A percentile compares a stretch with the other conserved stretches of the same genome.
phyloP scores from a whole-genome alignment of 2,888 invertebrate genomes.

The Xylocampa areola region DNA sequence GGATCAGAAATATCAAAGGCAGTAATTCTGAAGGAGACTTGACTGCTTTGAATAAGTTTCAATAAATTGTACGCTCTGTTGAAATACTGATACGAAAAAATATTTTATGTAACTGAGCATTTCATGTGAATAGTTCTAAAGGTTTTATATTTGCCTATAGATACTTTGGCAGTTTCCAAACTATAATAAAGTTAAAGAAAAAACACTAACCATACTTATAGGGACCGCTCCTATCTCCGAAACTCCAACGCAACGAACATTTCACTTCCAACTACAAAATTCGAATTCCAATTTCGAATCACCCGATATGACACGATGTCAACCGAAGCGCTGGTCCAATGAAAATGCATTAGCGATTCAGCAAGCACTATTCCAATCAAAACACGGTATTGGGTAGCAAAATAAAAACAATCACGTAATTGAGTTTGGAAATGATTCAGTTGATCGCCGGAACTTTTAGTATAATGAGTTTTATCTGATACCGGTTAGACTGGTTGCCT shows the following conservation, averaged over 20 bases:
- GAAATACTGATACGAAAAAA: conserved; percentile 8
- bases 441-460: conserved; percentile 34
- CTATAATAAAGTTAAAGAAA: no score
- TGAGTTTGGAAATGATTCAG: conserved; percentile 40
- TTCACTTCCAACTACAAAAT: conserved; percentile 23
- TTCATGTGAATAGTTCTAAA: no score
- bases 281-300: conserved; percentile 46
- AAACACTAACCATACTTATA: no score
- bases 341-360: conserved; percentile 38
- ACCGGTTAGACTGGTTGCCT: conserved; percentile 9
- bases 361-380: conserved; percentile 32
- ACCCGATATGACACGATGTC: conserved; percentile 35
- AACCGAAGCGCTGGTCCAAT: conserved; percentile 32
- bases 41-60: conserved; percentile 31
- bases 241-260: conserved; percentile 13
- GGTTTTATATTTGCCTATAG: background rate
- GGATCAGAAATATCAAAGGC: conserved; percentile 44
- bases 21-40: conserved; percentile 30
- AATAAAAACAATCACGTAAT: conserved; percentile 41
- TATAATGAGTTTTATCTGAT: conserved; percentile 35
- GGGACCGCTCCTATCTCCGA: background rate
- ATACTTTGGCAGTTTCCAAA: no score
- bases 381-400: conserved; percentile 9
- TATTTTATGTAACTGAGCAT: conserved; percentile 2
- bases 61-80: conserved; percentile 17